phyloP scores from a whole-genome alignment of 53 echinoderm and acorn worm species.

The Glandiceps talaboti region DNA sequence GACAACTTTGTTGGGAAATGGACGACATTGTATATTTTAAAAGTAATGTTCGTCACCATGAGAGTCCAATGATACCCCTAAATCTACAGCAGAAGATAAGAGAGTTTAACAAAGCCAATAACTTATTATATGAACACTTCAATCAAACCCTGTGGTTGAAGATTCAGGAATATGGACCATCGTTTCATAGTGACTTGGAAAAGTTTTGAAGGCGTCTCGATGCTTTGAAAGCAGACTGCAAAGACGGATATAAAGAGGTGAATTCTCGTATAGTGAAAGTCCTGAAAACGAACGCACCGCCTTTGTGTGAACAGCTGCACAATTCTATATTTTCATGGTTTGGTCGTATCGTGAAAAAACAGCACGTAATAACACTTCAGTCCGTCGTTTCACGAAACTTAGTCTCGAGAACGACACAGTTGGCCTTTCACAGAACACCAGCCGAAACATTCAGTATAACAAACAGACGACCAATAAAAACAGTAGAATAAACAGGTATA shows the following conservation, averaged over 20 bases:
- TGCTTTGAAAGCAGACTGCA: background rate
- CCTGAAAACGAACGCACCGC: background rate
- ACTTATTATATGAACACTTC: background rate
- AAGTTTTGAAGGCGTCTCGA: background rate
- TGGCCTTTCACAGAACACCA: too few relatives aligned
- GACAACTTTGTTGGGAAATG: background rate
- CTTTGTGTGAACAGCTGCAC: background rate
- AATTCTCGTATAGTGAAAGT: background rate
- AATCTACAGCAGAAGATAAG: background rate
- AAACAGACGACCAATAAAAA: too few relatives aligned
- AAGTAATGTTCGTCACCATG: background rate
- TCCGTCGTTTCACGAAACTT: too few relatives aligned
- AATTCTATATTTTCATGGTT: background rate
- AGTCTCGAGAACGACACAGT: too few relatives aligned
- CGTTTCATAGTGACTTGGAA: background rate
- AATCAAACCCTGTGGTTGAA: background rate
- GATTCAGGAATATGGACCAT: background rate
- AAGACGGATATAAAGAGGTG: background rate
- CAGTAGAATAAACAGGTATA: too few relatives aligned
- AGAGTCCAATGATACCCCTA: background rate
- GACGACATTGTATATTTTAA: background rate
- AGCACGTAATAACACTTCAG: too few relatives aligned
- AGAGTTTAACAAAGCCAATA: background rate
- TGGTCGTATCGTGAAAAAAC: background rate
- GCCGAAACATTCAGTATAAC: too few relatives aligned